phyloP scores from a whole-genome alignment of 35 echinoderm and acorn worm genomes.

The Chiridota heheva region DNA sequence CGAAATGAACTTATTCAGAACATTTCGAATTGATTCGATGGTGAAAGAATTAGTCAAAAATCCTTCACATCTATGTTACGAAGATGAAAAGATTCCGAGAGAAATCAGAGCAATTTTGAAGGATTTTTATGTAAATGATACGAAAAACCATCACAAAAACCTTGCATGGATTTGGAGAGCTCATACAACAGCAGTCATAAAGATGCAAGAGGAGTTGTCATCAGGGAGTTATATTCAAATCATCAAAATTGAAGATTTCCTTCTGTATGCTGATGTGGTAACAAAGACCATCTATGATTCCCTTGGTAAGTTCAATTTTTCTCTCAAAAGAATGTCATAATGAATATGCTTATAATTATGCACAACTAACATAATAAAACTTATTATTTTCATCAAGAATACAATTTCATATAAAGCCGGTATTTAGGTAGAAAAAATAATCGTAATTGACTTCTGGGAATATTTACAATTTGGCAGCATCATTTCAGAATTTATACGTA shows the following conservation, averaged over 20 bases:
- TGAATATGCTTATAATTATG: no score
- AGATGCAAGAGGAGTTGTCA: background rate
- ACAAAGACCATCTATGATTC: conserved; percentile 51
- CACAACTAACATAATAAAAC: no score
- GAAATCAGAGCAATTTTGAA: conserved; percentile 46
- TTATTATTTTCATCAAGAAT: no score
- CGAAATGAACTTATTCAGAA: conserved; percentile 27
- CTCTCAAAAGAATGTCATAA: no score
- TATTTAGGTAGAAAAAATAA: no score
- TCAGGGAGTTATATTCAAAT: conserved; percentile 21
- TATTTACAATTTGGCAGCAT: no score
- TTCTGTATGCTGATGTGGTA: conserved; percentile 35
- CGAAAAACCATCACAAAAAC: conserved; percentile 24
- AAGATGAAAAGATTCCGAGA: conserved; percentile 20
- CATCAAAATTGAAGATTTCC: conserved; percentile 64
- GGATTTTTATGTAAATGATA: background rate
- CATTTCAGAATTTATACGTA: no score
- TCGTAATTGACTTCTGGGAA: no score
- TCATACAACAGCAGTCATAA: conserved; percentile 48
- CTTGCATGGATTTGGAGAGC: conserved; percentile 58
- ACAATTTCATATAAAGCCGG: no score
- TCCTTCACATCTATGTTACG: conserved; percentile 27
- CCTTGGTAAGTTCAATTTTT: conserved; percentile 77
- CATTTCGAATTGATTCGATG: conserved; percentile 10
- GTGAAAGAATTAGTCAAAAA: conserved; percentile 42